Percentiles rank a stretch among this genome's conserved stretches.
Conservation (phyloP, 2,113 vertebrate genomes). For the Lagopus leucura region DNA sequence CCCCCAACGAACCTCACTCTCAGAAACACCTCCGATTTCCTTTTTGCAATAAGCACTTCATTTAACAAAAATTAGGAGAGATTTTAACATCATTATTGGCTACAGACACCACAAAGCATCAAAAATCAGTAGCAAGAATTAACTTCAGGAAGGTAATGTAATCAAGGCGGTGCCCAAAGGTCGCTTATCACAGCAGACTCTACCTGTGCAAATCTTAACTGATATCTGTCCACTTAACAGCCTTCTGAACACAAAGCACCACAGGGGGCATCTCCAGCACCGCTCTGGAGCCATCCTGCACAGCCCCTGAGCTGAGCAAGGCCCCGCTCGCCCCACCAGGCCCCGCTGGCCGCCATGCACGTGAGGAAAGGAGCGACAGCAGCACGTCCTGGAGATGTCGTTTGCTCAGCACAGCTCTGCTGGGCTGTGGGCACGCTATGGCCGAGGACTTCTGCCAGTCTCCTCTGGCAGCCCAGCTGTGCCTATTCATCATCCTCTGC, state of each 20-base stretch:
- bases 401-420: background rate
- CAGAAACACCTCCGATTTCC: background rate
- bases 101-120: background rate
- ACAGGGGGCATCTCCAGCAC: background rate
- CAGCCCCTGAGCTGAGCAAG: fast-evolving
- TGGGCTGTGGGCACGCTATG: background rate
- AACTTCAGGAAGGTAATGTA: background rate
- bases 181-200: background rate
- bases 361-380: background rate
- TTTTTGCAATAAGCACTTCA: background rate
- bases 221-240: background rate
- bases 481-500: slow-evolving; percentile 66
- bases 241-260: background rate
- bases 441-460: background rate
- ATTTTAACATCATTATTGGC: background rate
- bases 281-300: background rate
- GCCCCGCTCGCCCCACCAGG: background rate
- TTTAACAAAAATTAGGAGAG: background rate
- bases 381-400: background rate
- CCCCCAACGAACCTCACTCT: background rate
- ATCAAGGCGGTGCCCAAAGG: background rate
- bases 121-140: background rate
- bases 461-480: slow-evolving; percentile 50
- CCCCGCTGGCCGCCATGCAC: background rate
- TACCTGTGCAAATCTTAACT: background rate